phyloP scores from a whole-genome alignment of 2,113 vertebrate genomes.

The Isichthys henryi region DNA sequence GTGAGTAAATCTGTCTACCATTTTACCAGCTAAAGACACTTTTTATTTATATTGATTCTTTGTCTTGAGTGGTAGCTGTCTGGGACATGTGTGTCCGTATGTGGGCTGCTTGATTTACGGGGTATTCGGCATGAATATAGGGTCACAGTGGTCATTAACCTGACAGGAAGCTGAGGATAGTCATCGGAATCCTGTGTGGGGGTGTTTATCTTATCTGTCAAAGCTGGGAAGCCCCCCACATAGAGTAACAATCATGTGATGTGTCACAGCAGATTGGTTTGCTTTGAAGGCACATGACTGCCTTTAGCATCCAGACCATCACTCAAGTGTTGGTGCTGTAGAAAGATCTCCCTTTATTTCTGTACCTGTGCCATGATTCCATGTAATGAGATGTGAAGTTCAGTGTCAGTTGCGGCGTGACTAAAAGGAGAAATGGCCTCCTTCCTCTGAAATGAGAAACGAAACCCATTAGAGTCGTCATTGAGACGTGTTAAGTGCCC shows the following conservation, averaged over 20 bases:
- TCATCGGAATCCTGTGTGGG: not conserved
- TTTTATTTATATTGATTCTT: not conserved
- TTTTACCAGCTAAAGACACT: not conserved
- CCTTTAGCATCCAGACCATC: not conserved
- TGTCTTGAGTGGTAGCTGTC: not conserved
- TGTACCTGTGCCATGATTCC: not conserved
- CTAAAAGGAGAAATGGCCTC: not conserved
- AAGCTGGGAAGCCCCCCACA: not conserved
- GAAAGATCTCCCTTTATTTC: not conserved
- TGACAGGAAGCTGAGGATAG: not conserved
- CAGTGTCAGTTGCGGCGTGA: not conserved
- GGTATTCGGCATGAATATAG: not conserved
- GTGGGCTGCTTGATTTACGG: not conserved
- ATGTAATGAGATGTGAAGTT: not conserved
- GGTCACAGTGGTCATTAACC: not conserved
- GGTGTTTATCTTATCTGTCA: not conserved
- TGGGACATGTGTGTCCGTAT: not conserved
- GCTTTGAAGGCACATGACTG: not conserved
- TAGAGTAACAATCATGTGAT: not conserved
- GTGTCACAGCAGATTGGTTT: not conserved
- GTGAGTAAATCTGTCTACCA: not conserved
- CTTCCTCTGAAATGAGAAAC: not conserved
- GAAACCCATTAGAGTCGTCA: constrained; percentile 6
- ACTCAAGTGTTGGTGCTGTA: not conserved
- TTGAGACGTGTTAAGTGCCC: constrained; percentile 5